Conservation (phyloP, 1,140 invertebrate species). For the Aphaenogaster rudis region DNA sequence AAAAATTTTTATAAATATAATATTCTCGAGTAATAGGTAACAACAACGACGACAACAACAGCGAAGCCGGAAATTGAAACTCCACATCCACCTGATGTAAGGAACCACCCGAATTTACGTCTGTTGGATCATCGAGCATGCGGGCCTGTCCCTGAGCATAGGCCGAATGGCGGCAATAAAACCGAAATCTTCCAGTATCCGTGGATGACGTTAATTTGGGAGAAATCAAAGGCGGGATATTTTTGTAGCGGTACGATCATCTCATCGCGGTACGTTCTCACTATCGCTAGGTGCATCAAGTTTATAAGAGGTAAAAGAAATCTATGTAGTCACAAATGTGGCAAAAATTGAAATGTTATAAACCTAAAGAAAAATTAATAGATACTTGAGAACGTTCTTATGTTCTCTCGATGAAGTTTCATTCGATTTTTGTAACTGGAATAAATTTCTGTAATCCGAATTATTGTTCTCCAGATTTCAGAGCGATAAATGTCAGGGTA, state of each 20-base stretch:
- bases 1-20: no score
- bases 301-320: constrained; percentile 78
- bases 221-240: no score
- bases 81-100: constrained; percentile 84
- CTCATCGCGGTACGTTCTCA: constrained; percentile 89
- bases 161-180: constrained; percentile 88
- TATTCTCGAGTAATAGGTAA: no score
- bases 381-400: constrained; percentile 56
- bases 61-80: background rate
- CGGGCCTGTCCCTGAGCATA: constrained; percentile 79
- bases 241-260: constrained; percentile 90
- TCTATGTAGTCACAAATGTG: background rate
- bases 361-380: background rate
- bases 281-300: no score
- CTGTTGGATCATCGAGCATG: constrained; percentile 85
- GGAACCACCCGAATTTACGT: constrained; percentile 87
- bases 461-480: constrained; percentile 77
- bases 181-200: constrained; percentile 89
- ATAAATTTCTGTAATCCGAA: background rate
- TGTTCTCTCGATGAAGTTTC: background rate
- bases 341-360: background rate
- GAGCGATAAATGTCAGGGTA: constrained; percentile 86
- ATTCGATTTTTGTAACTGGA: background rate
- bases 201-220: constrained; percentile 89
- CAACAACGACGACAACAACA: no score